A percentile compares a stretch with the other conserved stretches of the same genome.
Evolutionary conservation across 2,888 invertebrate species (phyloP).

Genomic region (Agrenia bidenticulata): DNA sequence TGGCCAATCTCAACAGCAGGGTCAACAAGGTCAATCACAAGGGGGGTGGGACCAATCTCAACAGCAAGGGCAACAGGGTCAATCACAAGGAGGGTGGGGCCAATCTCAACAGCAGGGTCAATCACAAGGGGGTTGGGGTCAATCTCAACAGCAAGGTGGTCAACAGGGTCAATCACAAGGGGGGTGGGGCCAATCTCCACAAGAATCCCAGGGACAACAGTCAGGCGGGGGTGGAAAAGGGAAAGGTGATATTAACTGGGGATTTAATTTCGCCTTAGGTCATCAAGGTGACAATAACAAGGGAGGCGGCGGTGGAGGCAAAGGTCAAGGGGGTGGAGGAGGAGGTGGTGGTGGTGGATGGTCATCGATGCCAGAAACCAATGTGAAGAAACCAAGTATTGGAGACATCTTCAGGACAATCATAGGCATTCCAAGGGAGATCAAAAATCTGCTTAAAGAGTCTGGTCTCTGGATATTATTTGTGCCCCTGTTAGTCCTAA

Average conservation of each 20-base stretch:
- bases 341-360: slow-evolving; percentile 9
- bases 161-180: neutral
- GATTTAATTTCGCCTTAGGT: slow-evolving; percentile 14
- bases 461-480: slow-evolving; percentile 35
- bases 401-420: slow-evolving; percentile 21
- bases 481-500: slow-evolving; percentile 32
- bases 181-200: slow-evolving; percentile 23
- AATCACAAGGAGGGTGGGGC: slow-evolving; percentile 21
- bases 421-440: slow-evolving; percentile 23
- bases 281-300: slow-evolving; percentile 13
- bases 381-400: slow-evolving; percentile 11
- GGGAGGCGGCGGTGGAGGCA: neutral
- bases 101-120: slow-evolving; percentile 21
- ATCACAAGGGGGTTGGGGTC: slow-evolving; percentile 25
- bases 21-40: too few species aligned
- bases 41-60: neutral
- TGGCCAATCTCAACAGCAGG: slow-evolving; percentile 22
- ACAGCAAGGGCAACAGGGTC: too few species aligned
- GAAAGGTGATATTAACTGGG: neutral
- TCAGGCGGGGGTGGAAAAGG: neutral
- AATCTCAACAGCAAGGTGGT: slow-evolving; percentile 12
- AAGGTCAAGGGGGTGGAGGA: neutral
- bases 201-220: slow-evolving; percentile 8
- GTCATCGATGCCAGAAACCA: slow-evolving; percentile 5
- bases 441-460: slow-evolving; percentile 26